Evolutionary conservation across 2,797 vertebrate genomes (phyloP), one percentile per base, ranked within the genome.

Genomic region (Coluber constrictor): DNA sequence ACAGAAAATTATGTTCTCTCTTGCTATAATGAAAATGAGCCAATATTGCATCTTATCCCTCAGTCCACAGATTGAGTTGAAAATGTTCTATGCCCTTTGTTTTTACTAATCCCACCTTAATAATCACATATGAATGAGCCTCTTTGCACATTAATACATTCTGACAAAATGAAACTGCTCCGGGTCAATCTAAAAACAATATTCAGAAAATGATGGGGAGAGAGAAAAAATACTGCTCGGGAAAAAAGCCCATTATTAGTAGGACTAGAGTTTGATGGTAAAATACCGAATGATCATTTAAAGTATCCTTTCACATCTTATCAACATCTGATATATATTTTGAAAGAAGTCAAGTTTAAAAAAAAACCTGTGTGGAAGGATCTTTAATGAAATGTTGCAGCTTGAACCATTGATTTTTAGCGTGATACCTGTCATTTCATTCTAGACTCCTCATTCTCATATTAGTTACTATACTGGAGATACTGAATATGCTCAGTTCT

Each of bases 1-100:
- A 95, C 87, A 94, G 94, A 95, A 97, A 97, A 97, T 97, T 95
- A 95, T 89, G 89, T 94, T 96, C 95, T 61, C 66, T 92, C 88
- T 89, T 83, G 91, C 93, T 96, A 79, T 89, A 94, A 93, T 95
- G 91, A 94, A 96, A 97, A 96, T 94, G 94, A 95, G 92, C 51
- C 56, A 92, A 51, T 87, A 94, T 55, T 94, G 90, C 37, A 61
- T 94, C 93, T 95, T 95, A 96, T 96, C 61, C 95, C 43, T 87
- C 61, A 74, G 87, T 95, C 91, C 66, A 94, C 15, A 93, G 47
- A 89, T 37, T 92, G 87, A 94, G 94, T 93, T 90, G 91, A 59
- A 97, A 96, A 92, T 95, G 86, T 90, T 32, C 89, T 25, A 3
- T 95, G 90, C 63, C 92, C 95, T 93, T 88, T 94, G 91, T 88